Base-by-base conservation (phyloP, 2,888 invertebrate species). In the Trachelus stipa region DNA sequence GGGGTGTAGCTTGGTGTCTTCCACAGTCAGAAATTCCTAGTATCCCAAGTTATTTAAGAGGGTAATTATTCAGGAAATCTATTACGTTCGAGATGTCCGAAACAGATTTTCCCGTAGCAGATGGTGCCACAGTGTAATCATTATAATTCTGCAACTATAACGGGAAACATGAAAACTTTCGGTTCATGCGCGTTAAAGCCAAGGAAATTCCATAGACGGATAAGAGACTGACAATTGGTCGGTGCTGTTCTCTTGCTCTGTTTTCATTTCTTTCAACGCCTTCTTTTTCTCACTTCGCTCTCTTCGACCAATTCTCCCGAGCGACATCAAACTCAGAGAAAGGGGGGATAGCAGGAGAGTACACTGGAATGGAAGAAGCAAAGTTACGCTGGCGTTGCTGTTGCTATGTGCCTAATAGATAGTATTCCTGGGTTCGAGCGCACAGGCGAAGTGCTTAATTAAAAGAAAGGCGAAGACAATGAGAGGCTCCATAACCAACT, bases 11-110 rank as follows among this genome's bases (percentile, higher is more conserved):
- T n/a, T 69, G 35, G 73, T 37, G 33, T 30, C 34, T 37, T 74
- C 15, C n/a, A 33, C 31, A 33, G 69, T 69, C 30, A 33, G 69
- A 69, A 69, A 33, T 69, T 30, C 78, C 84, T 83, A 84, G 86
- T 86, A 83, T 84, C 84, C 83, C 79, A 69, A 81, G 81, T 85
- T 85, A 87, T 88, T 86, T 87, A 88, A 82, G 81, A 81, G 81
- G 83, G 83, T 85, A 86, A 87, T 87, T 83, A 84, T 84, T 84
- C 79, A 75, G 81, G 74, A 74, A 69, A 74, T 77, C 79, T 35
- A 80, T 77, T 79, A 79, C 76, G 56, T 74, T 73, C 75, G 74
- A 82, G 12, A 40, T 40, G 15, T 40, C 15, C 40, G 40, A 40
- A 40, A 15, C 40, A 40, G 4, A 40, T 40, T 40, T 40, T 40